Evolutionary conservation across 2,888 invertebrate genomes (phyloP).

Genomic region (Blastobasis adustella): DNA sequence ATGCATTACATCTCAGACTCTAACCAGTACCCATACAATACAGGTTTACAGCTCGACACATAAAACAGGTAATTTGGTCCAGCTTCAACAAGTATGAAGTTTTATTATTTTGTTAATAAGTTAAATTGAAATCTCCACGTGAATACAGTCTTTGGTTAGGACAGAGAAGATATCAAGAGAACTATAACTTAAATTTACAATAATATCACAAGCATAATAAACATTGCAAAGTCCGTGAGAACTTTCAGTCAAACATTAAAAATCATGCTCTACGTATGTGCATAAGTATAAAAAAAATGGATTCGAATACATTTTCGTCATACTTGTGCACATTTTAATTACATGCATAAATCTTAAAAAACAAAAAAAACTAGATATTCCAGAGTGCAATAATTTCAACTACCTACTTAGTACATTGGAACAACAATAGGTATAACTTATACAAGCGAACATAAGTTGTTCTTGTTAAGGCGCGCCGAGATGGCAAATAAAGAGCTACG

Average conservation of each 20-base stretch:
- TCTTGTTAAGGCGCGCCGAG: constrained; percentile 24
- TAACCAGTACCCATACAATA: constrained; percentile 5
- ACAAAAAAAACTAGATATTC: constrained; percentile 19
- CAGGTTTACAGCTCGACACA: constrained; percentile 22
- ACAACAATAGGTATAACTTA: constrained; percentile 1
- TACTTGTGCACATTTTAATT: too few relatives aligned
- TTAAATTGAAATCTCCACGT: constrained; percentile 46
- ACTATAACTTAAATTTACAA: constrained; percentile 57
- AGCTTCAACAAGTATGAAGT: constrained; percentile 43
- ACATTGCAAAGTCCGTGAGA: constrained; percentile 33
- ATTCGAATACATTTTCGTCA: too few relatives aligned
- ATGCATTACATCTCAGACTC: constrained; percentile 26
- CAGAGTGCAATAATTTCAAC: constrained; percentile 29
- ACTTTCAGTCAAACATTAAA: constrained; percentile 28
- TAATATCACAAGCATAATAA: constrained; percentile 68
- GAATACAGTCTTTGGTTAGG: constrained; percentile 71
- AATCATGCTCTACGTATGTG: background rate
- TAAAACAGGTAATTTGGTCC: constrained; percentile 57
- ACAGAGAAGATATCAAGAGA: constrained; percentile 58
- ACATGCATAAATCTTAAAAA: background rate
- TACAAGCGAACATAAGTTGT: constrained; percentile 9
- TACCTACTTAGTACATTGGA: constrained; percentile 10
- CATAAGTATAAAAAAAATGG: too few relatives aligned
- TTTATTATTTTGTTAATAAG: constrained; percentile 36
- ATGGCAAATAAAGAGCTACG: constrained; percentile 35